Base-by-base conservation (phyloP, 2,888 invertebrate species). In the Xanthia icteritia region DNA sequence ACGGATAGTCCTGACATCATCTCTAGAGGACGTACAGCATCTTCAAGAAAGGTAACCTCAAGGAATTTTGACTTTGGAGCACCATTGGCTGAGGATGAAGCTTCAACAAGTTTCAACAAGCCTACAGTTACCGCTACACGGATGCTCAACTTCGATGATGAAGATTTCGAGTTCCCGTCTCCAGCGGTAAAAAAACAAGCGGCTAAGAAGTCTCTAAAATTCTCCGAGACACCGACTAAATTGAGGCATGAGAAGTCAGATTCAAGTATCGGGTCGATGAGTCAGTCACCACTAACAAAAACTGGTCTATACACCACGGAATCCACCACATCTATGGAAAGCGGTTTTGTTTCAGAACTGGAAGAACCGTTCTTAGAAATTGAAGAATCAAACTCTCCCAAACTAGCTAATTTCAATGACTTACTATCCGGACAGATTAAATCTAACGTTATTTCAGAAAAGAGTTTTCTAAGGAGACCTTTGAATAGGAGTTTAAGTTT, bases 1-100 rank as follows among this genome's bases (percentile, higher is more conserved):
- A 97, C 97, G 0, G 97, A 97, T 67, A 96, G 96, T 66, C 97
- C 97, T 0, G 92, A 97, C 56, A 96, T 97, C 0, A 96, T 96
- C 23, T 96, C 96, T 0, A 89, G 94, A 61, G 96, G 96, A 0
- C 81, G 96, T 0, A 69, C 89, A 0, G 89, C 93, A 0, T 89
- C 92, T 0, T 90, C 94, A 0, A 92, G 95, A 31, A 96, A 96
- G 78, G 91, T 96, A 0, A 93, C 86, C 0, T 90, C 95, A 0
- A 93, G 92, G 27, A 94, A 95, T 45, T 96, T 97, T 58, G 92
- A 89, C 0, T 97, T 97, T n/a, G 97, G 97, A 0, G 96, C 97
- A 0, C 96, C 97, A 0, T 84, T 97, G 3, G 92, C 94, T 0
- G 97, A 96, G 0, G 90, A 83, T 5, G 97, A 97, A 70, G 91